Evolutionary conservation across 2,888 invertebrate species (phyloP).

Genomic region (Odontomyia ornata): DNA sequence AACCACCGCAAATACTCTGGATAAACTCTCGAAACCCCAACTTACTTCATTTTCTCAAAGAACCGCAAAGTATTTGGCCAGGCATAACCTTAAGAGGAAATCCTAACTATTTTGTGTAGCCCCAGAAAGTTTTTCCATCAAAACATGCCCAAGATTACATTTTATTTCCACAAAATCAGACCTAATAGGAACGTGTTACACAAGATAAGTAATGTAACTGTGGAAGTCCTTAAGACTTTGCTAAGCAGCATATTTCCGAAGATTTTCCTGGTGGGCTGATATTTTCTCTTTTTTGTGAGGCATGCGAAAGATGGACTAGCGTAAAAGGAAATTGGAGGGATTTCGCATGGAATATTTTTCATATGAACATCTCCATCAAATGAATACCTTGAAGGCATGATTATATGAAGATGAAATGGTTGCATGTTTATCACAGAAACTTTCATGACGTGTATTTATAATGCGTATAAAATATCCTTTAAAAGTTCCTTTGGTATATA

Average conservation of each 20-base stretch:
- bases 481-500: too few species aligned
- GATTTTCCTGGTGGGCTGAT: neutral
- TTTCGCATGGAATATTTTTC: slow-evolving; percentile 4
- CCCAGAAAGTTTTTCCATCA: slow-evolving; percentile 8
- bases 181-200: slow-evolving; percentile 24
- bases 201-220: neutral
- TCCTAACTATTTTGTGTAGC: neutral
- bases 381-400: neutral
- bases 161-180: slow-evolving; percentile 20
- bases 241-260: slow-evolving; percentile 5
- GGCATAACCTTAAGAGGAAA: neutral
- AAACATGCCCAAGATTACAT: slow-evolving; percentile 23
- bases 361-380: neutral
- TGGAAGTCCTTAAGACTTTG: slow-evolving; percentile 8
- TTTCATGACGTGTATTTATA: too few species aligned
- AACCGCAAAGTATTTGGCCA: neutral
- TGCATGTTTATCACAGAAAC: too few species aligned
- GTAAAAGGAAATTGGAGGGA: neutral
- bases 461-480: too few species aligned
- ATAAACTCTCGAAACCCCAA: neutral
- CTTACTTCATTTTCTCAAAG: neutral
- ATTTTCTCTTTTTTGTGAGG: neutral
- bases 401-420: too few species aligned
- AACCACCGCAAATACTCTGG: neutral
- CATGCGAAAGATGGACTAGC: too few species aligned